phyloP scores from a whole-genome alignment of 2,888 invertebrate species.

The Bugula neritina region DNA sequence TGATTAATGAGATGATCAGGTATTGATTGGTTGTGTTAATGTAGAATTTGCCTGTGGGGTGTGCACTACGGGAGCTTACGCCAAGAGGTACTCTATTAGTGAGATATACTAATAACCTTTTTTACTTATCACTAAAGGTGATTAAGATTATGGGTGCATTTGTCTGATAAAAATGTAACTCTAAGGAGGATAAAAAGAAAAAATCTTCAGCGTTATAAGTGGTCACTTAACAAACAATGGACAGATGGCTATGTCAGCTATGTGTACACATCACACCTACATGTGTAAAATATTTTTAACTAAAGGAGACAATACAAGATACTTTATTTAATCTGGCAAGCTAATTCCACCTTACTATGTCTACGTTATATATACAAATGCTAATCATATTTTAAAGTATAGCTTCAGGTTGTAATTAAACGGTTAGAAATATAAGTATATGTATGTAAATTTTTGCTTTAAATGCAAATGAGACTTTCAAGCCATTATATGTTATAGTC shows the following conservation, averaged over 20 bases:
- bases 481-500: too few relatives aligned
- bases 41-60: slow-evolving; percentile 10
- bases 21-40: slow-evolving; percentile 8
- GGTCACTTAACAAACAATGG: slow-evolving; percentile 23
- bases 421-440: too few relatives aligned
- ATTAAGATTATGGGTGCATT: slow-evolving; percentile 26
- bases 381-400: too few relatives aligned
- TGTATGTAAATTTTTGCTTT: too few relatives aligned
- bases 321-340: too few relatives aligned
- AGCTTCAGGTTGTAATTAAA: too few relatives aligned
- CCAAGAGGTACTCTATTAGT: slow-evolving; percentile 25
- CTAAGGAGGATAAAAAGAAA: not conserved
- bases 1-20: slow-evolving; percentile 4
- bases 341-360: too few relatives aligned
- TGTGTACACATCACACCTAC: not conserved
- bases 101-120: slow-evolving; percentile 23
- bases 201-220: slow-evolving; percentile 9
- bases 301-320: too few relatives aligned
- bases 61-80: slow-evolving; percentile 25
- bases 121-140: slow-evolving; percentile 7
- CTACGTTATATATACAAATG: too few relatives aligned
- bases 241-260: not conserved
- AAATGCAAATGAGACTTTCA: too few relatives aligned
- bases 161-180: slow-evolving; percentile 26
- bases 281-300: not conserved